A percentile compares a stretch with the other conserved stretches of the same genome.
Evolutionary conservation across 2,113 vertebrate species (phyloP).

Genomic region (Murina feae): DNA sequence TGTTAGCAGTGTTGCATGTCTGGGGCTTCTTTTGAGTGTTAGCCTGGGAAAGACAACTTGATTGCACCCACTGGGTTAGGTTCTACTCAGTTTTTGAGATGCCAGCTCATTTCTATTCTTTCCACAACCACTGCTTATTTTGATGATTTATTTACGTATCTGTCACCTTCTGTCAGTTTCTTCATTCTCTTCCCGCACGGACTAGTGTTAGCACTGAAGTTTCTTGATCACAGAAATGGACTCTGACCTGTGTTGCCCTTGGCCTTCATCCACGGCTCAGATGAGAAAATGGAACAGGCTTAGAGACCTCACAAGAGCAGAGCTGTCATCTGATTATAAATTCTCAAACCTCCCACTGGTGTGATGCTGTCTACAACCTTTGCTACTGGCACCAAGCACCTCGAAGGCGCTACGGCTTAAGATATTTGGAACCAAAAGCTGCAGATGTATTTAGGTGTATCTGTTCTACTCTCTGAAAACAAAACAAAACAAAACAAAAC

Average conservation of each 20-base stretch:
- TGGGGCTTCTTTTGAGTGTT: background rate
- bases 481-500: too few relatives aligned
- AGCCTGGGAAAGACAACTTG: background rate
- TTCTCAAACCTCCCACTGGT: background rate
- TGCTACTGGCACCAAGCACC: background rate
- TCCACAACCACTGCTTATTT: background rate
- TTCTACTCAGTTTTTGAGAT: background rate
- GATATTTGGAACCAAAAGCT: background rate
- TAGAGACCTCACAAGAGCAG: background rate
- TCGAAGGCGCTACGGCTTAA: background rate
- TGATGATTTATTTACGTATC: background rate
- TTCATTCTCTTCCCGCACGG: background rate
- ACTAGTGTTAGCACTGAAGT: background rate
- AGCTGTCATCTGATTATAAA: background rate
- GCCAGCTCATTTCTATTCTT: background rate
- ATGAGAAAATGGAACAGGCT: background rate
- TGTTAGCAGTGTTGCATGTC: background rate
- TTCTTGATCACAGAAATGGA: slow-evolving; percentile 11
- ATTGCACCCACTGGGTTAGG: background rate
- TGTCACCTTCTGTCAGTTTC: background rate
- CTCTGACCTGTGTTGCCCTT: background rate
- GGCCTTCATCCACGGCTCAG: background rate
- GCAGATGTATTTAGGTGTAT: background rate
- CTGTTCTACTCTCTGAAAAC: background rate
- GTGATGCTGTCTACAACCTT: background rate